Conservation (phyloP, 2,888 invertebrate genomes). For the Pyrrhia umbra region DNA sequence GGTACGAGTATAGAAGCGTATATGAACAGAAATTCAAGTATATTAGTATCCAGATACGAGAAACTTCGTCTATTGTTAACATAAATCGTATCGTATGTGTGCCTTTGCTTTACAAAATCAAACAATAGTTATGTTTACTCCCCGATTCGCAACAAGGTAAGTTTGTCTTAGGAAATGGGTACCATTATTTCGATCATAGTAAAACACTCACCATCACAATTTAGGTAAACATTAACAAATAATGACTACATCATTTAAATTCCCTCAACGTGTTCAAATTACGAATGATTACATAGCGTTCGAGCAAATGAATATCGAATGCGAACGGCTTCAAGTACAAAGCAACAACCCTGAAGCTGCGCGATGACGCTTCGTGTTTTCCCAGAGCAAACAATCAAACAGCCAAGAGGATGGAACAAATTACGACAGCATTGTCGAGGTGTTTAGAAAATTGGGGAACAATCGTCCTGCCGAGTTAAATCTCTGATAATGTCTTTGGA, state of each 20-base stretch:
- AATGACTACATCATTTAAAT: conserved; percentile 74
- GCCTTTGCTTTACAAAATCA: conserved; percentile 41
- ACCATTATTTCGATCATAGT: conserved; percentile 65
- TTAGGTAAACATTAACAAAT: conserved; percentile 73
- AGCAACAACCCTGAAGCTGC: conserved; percentile 73
- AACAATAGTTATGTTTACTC: conserved; percentile 46
- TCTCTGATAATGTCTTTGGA: conserved; percentile 86
- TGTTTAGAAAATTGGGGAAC: conserved; percentile 88
- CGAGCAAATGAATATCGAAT: conserved; percentile 84
- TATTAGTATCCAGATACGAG: conserved; percentile 65
- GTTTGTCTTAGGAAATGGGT: conserved; percentile 53
- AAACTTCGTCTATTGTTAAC: conserved; percentile 36
- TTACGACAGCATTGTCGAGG: conserved; percentile 84
- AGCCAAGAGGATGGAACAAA: conserved; percentile 85
- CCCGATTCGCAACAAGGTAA: conserved; percentile 28
- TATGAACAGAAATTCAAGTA: conserved; percentile 61
- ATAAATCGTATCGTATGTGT: conserved; percentile 34
- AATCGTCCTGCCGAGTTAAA: conserved; percentile 86
- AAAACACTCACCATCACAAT: conserved; percentile 63
- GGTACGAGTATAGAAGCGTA: conserved; percentile 62
- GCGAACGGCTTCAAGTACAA: conserved; percentile 77
- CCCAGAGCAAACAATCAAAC: conserved; percentile 83
- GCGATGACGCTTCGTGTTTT: conserved; percentile 80
- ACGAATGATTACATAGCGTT: conserved; percentile 80
- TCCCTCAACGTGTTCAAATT: conserved; percentile 74